Evolutionary conservation across 37 sponge, comb jelly and placozoan genomes (phyloP).

Genomic region (Bolinopsis microptera): DNA sequence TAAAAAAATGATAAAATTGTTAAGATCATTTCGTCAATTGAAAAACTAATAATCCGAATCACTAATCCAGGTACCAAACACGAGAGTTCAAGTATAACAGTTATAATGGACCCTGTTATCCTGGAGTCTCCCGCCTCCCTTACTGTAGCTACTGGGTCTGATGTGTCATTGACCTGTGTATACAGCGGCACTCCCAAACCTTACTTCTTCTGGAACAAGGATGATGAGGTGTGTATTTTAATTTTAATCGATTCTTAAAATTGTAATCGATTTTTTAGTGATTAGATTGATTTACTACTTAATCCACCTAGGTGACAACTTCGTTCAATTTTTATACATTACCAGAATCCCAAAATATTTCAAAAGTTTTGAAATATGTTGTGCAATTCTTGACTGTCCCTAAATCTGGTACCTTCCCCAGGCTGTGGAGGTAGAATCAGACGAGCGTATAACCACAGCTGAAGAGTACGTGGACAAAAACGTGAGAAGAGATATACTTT

Average conservation of each 20-base stretch:
- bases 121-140: background rate
- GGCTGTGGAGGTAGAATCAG: background rate
- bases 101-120: conserved; percentile 19
- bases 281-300: no score
- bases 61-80: conserved; percentile 14
- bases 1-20: no score
- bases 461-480: conserved; percentile 17
- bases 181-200: conserved; percentile 21
- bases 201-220: conserved; percentile 64
- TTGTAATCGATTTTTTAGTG: no score
- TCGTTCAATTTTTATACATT: no score
- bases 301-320: no score
- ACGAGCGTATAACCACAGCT: background rate
- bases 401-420: no score
- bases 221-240: background rate
- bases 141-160: conserved; percentile 21
- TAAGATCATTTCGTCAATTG: no score
- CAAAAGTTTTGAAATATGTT: no score
- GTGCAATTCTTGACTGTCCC: no score
- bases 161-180: conserved; percentile 12
- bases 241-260: no score
- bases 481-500: background rate
- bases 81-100: conserved; percentile 31
- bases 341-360: no score
- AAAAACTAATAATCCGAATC: no score